These are phyloP conservation scores for Oostethus manadensis DNA, from an alignment of 2,113 vertebrate genomes.

Conservation along the genomic window DNA sequence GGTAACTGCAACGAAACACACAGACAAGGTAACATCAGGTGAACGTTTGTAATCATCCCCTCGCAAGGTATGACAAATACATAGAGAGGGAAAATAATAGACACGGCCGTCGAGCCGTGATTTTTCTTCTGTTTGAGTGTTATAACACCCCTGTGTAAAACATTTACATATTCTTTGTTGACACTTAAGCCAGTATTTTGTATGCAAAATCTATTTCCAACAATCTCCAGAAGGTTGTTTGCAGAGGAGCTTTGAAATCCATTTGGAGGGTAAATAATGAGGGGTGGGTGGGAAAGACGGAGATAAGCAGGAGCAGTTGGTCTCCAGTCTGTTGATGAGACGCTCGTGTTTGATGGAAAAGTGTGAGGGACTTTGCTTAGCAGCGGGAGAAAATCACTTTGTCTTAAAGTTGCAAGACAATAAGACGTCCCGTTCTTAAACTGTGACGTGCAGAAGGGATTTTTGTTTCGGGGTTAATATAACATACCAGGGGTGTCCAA, in stretches of 20 bases:
- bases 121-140: neutral
- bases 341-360: constrained; percentile 33
- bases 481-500: constrained; percentile 24
- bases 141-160: constrained; percentile 4
- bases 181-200: constrained; percentile 15
- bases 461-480: constrained; percentile 62
- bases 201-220: constrained; percentile 27
- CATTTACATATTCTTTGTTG: constrained; percentile 8
- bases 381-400: constrained; percentile 9
- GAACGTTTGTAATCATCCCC: constrained; percentile 6
- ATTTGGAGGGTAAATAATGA: constrained; percentile 43
- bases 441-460: constrained; percentile 44
- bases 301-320: constrained; percentile 37
- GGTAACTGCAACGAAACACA: too few species aligned
- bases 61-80: constrained; percentile 27
- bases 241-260: constrained; percentile 9
- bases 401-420: constrained; percentile 17
- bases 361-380: constrained; percentile 13
- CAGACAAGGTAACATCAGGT: too few species aligned
- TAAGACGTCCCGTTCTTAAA: constrained; percentile 23
- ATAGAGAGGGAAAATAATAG: constrained; percentile 20
- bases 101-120: neutral
- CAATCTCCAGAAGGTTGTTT: constrained; percentile 6
- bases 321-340: constrained; percentile 33
- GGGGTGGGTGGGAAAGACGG: constrained; percentile 8